These are phyloP conservation scores for Hyles lineata DNA, from an alignment of 2,888 invertebrate genomes.

Conservation along the genomic window DNA sequence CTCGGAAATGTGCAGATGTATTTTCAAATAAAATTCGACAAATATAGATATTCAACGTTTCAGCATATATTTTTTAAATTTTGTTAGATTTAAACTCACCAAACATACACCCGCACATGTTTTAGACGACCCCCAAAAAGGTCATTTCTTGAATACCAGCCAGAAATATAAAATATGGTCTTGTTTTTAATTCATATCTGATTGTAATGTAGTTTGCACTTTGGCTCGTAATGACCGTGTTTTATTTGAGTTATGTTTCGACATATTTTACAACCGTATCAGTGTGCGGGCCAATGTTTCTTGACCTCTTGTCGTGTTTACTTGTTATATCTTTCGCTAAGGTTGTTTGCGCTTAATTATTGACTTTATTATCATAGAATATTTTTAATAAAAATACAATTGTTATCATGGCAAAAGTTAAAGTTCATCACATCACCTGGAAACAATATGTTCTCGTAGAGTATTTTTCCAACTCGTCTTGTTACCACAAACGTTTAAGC, in stretches of 20 bases:
- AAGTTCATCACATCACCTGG: no score
- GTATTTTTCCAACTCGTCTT: no score
- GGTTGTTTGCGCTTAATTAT: neutral
- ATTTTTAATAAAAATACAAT: neutral
- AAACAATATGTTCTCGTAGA: no score
- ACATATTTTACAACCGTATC: constrained; percentile 6
- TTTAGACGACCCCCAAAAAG: no score
- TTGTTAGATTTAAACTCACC: no score
- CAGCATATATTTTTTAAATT: no score
- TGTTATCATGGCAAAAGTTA: no score
- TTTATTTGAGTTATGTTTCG: neutral
- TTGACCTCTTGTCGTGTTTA: neutral
- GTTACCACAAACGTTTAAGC: no score
- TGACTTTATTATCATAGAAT: neutral
- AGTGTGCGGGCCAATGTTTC: constrained; percentile 1
- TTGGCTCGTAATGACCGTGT: neutral
- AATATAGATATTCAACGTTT: no score
- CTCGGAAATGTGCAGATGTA: neutral
- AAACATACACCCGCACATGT: no score
- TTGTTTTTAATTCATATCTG: neutral
- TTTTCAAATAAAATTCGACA: neutral
- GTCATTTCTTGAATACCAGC: no score
- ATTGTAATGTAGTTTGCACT: neutral
- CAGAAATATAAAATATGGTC: no score
- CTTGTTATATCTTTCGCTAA: neutral